Evolutionary conservation across 2,888 invertebrate genomes (phyloP).

Genomic region (Amphipyra tragopoginis): DNA sequence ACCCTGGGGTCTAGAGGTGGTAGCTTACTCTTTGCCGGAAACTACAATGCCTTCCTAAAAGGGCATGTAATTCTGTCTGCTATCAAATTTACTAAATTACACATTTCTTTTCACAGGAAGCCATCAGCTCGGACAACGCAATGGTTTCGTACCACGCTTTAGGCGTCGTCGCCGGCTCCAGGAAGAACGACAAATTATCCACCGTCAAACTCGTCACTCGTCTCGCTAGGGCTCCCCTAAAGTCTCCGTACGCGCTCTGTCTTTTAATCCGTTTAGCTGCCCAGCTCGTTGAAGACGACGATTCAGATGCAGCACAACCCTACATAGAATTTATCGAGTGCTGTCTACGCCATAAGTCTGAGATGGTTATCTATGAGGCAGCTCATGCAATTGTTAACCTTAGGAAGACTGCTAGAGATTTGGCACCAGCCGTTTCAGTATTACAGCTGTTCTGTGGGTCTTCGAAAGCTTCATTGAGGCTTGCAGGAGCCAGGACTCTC

Average conservation of each 20-base stretch:
- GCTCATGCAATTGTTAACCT: slow-evolving; percentile 99
- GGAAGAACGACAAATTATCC: slow-evolving; percentile 97
- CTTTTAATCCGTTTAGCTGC: slow-evolving; percentile 98
- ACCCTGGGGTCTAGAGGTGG: too few relatives aligned
- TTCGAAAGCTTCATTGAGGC: slow-evolving; percentile 97
- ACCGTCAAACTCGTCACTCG: slow-evolving; percentile 98
- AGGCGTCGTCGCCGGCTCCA: slow-evolving; percentile 98
- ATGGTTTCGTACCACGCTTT: slow-evolving; percentile 99
- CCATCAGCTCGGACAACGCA: slow-evolving; percentile 90
- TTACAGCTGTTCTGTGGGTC: slow-evolving; percentile 99
- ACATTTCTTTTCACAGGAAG: slow-evolving; percentile 74
- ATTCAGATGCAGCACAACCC: slow-evolving; percentile 92
- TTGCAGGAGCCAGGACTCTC: slow-evolving; percentile 99
- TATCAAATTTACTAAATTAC: background rate
- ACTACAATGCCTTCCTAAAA: too few relatives aligned
- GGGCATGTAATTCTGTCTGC: too few relatives aligned
- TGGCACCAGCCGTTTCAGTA: slow-evolving; percentile 98
- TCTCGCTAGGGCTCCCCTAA: slow-evolving; percentile 94
- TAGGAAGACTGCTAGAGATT: slow-evolving; percentile 94
- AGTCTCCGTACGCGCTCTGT: slow-evolving; percentile 98
- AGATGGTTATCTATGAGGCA: slow-evolving; percentile 99
- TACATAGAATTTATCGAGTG: slow-evolving; percentile 97
- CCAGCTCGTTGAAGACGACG: slow-evolving; percentile 97
- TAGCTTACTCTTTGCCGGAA: too few relatives aligned
- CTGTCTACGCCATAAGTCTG: slow-evolving; percentile 98